phyloP scores from a whole-genome alignment of 1,140 invertebrate genomes.

The Mercenaria mercenaria region DNA sequence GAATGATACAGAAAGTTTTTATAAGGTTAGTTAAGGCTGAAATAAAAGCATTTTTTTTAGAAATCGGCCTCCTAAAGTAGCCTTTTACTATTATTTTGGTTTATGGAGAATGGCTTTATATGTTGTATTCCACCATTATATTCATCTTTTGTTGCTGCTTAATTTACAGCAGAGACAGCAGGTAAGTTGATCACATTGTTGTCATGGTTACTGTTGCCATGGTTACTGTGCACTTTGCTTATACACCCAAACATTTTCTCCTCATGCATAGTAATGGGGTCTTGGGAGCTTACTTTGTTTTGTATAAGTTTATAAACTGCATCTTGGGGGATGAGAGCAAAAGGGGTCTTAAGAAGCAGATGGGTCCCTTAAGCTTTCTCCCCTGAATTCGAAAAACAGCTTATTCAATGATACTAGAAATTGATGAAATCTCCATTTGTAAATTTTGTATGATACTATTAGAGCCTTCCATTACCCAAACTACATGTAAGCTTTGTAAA shows the following conservation, averaged over 20 bases:
- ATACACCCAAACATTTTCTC: not conserved
- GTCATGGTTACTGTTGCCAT: conserved; percentile 37
- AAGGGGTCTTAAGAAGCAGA: too few species aligned
- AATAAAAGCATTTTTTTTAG: too few species aligned
- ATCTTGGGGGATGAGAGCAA: too few species aligned
- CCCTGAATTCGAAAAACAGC: too few species aligned
- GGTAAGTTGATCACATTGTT: conserved; percentile 55
- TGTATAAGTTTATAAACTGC: not conserved
- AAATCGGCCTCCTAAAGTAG: not conserved
- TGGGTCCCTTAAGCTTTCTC: too few species aligned
- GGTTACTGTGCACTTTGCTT: conserved; percentile 52
- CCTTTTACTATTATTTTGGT: not conserved
- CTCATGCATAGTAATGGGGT: not conserved
- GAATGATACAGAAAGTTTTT: too few species aligned
- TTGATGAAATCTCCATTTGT: too few species aligned
- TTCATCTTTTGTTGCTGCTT: conserved; percentile 47
- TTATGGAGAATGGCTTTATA: not conserved
- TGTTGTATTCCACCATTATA: conserved; percentile 10
- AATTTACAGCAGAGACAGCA: conserved; percentile 54
- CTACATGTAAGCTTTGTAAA: too few species aligned
- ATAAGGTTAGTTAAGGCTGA: too few species aligned
- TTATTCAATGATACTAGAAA: too few species aligned
- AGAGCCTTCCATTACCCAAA: too few species aligned
- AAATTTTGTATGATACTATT: too few species aligned
- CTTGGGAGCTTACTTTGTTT: not conserved